Base-by-base conservation (phyloP, 2,797 vertebrate species). In the Chloroceryle inda region DNA sequence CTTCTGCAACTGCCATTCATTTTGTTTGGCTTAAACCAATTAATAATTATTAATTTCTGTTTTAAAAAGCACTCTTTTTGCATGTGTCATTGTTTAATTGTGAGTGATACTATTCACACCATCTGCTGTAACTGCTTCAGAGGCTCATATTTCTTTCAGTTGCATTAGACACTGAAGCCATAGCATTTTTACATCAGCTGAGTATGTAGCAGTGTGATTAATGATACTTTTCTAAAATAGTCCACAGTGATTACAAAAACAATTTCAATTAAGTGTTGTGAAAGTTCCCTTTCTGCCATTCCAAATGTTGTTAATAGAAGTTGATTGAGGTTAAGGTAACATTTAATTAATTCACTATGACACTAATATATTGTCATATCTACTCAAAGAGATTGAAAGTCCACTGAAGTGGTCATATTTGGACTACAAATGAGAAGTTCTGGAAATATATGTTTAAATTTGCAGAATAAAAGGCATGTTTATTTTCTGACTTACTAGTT, bases 241-340 rank as follows among this genome's bases (percentile, higher is more conserved):
- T 88, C 86, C 78, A 79, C 42, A 26, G 40, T 86, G 92, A 69
- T 79, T 17, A 52, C 66, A 81, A 67, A 89, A 90, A 12, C 47
- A 29, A 59, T 94, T 96, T 87, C 66, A 85, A 42, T 88, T 95
- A 91, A 26, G n/a, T 45, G 33, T 12, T 92, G 44, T 59, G 76
- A 85, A 92, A 92, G 80, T 88, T 84, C 78, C 55, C 42, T 92
- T 81, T 96, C 58, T 67, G 33, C 55, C 64, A 64, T 87, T 66
- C 61, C 84, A 88, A 89, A 69, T 80, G 75, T 9, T 84, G 29
- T n/a, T 89, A 82, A 58, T 27, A 85, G 64, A 94, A 85, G 66
- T 85, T 83, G 95, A 94, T 88, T 91, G 45, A 79, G 71, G 74
- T 88, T 96, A 92, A 89, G 74, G 76, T 68, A 84, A 91, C 45